These are phyloP conservation scores for Matsumyia berberina DNA, from an alignment of 2,888 invertebrate genomes.

Conservation along the genomic window DNA sequence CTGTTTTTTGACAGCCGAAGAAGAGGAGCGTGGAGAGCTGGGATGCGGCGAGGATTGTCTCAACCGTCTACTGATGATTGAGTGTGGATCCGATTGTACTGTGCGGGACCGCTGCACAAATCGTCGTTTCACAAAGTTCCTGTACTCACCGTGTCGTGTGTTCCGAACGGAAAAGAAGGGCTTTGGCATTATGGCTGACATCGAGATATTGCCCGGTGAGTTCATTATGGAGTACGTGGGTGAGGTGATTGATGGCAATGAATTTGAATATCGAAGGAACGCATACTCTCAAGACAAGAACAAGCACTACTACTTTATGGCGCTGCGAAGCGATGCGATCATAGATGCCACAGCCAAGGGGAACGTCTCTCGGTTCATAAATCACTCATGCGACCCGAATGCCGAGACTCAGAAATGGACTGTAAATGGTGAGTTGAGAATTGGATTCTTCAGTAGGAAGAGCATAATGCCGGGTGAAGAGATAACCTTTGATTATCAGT, in stretches of 20 bases:
- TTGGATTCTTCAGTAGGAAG: conserved; percentile 97
- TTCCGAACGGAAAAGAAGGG: conserved; percentile 97
- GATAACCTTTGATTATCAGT: conserved; percentile 99
- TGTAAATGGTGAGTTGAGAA: conserved; percentile 95
- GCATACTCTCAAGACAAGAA: conserved; percentile 95
- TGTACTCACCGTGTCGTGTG: conserved; percentile 94
- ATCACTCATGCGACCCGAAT: conserved; percentile 99
- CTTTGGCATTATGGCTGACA: conserved; percentile 90
- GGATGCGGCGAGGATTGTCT: conserved; percentile 98
- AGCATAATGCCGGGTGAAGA: conserved; percentile 95
- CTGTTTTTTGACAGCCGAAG: conserved; percentile 95
- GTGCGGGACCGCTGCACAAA: conserved; percentile 96
- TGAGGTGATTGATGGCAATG: conserved; percentile 95
- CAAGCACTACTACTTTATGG: conserved; percentile 99
- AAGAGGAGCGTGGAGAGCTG: conserved; percentile 91
- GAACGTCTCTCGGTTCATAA: conserved; percentile 98
- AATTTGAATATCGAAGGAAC: conserved; percentile 94
- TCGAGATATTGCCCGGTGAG: conserved; percentile 86
- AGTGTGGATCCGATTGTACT: conserved; percentile 96
- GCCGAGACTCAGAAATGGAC: conserved; percentile 99
- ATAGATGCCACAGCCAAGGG: conserved; percentile 99
- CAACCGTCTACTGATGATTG: conserved; percentile 98
- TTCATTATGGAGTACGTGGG: conserved; percentile 99
- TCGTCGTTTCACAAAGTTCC: conserved; percentile 94
- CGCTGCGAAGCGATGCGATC: conserved; percentile 94